phyloP scores from a whole-genome alignment of 1,140 invertebrate genomes.

The Drosophila lini region DNA sequence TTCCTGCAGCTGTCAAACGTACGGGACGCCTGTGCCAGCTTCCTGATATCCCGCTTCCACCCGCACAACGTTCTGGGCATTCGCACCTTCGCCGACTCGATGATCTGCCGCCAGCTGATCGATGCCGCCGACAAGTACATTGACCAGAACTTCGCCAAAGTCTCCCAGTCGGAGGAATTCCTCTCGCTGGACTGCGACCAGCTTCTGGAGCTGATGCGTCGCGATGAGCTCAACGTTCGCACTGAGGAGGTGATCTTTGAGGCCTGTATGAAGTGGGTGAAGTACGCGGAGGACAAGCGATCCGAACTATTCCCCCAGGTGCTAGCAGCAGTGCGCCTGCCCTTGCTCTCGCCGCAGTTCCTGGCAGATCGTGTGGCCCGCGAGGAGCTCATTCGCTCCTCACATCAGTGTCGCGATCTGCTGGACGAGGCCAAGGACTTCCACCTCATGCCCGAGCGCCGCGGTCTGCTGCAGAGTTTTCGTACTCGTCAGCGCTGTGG shows the following conservation, averaged over 20 bases:
- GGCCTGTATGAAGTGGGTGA: conserved; percentile 93
- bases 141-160: conserved; percentile 92
- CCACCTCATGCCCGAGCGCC: conserved; percentile 93
- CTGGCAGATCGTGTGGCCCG: conserved; percentile 92
- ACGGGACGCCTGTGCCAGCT: conserved; percentile 93
- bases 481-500: conserved; percentile 90
- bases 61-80: conserved; percentile 94
- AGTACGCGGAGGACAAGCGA: conserved; percentile 87
- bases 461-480: conserved; percentile 90
- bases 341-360: conserved; percentile 92
- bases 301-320: conserved; percentile 88
- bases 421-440: conserved; percentile 94
- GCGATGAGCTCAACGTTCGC: conserved; percentile 92
- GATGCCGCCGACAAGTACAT: conserved; percentile 93
- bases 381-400: conserved; percentile 91
- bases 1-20: conserved; percentile 93
- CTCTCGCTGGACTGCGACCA: conserved; percentile 86
- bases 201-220: conserved; percentile 89
- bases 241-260: conserved; percentile 92
- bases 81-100: conserved; percentile 92
- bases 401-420: conserved; percentile 92
- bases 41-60: conserved; percentile 91
- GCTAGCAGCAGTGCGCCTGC: conserved; percentile 91
- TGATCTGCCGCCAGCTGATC: conserved; percentile 90
- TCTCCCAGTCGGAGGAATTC: conserved; percentile 92